Base-by-base conservation (phyloP, 2,797 vertebrate genomes). In the Stomatorhinus walkeri region DNA sequence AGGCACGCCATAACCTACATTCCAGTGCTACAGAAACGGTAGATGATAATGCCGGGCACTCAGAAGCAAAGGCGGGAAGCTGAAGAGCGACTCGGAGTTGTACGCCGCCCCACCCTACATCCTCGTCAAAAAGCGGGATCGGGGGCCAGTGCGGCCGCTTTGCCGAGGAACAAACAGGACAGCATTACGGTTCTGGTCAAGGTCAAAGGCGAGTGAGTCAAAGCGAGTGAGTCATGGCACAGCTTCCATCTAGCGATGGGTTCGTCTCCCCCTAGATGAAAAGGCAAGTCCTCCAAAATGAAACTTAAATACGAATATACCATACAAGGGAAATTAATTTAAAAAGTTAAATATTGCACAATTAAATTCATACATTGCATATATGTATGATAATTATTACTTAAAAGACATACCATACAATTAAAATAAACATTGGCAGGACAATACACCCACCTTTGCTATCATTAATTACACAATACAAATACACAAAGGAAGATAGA, bases 1-100 rank as follows among this genome's bases (percentile, higher is more conserved):
- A 92, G 92, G 90, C 92, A 56, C 46, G 91, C 87, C 91, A 84
- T 90, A 92, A 93, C 93, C 93, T 92, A 93, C 91, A 94, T 95
- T 93, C 90, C 91, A 90, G 88, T 89, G 76, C 81, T 49, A 0
- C 5, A 54, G 49, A n/a, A 81, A 40, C 51, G 2, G 32, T 1
- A 14, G 54, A 48, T 10, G 36, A 87, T 28, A 46, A 61, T 36
- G 5, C 0, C n/a, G 24, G 5, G 54, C 28, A 8, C 16, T 36
- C 51, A 56, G 36, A 88, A n/a, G 43, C 22, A 59, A 48, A 28
- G 5, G 19, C 64, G 16, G 14, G 28, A n/a, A 24, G 83, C 48
- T 6, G 2, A 8, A 59, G 83, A 6, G 24, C 4, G 4, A 12
- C 86, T n/a, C 1, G 2, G 28, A 43, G 43, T 40, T 83, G 48